These are phyloP conservation scores for Octodonta nipae DNA, from an alignment of 2,888 invertebrate species.

Conservation along the genomic window DNA sequence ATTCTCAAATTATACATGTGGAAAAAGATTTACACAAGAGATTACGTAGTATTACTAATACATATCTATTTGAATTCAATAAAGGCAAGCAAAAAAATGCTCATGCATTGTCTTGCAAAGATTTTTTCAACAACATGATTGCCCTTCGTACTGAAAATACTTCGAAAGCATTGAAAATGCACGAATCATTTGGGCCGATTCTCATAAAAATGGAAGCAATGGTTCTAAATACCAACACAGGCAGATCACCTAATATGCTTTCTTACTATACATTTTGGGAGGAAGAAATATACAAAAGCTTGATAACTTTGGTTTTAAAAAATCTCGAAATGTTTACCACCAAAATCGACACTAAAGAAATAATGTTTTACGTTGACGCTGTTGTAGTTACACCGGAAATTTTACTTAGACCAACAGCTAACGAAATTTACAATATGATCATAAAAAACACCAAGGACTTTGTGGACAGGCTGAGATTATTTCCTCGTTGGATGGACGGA, in stretches of 20 bases:
- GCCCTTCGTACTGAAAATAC: conserved; percentile 54
- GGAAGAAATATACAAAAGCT: conserved; percentile 55
- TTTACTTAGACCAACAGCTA: conserved; percentile 56
- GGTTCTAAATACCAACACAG: conserved; percentile 66
- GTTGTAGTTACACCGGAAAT: conserved; percentile 62
- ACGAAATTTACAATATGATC: conserved; percentile 66
- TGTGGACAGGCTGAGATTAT: conserved; percentile 57
- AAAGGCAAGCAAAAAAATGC: conserved; percentile 18
- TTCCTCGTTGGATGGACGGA: conserved; percentile 75
- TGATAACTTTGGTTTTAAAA: conserved; percentile 51
- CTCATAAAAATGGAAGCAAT: conserved; percentile 76
- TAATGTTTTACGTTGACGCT: conserved; percentile 67
- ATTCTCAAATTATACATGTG: conserved; percentile 56
- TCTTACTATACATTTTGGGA: conserved; percentile 76
- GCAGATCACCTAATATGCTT: conserved; percentile 57
- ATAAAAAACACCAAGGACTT: conserved; percentile 63
- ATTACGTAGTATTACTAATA: conserved; percentile 42
- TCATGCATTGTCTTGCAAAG: conserved; percentile 32
- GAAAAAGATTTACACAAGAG: conserved; percentile 47
- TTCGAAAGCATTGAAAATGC: conserved; percentile 54
- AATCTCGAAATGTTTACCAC: conserved; percentile 60
- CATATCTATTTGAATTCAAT: conserved; percentile 43
- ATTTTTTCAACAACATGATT: conserved; percentile 61
- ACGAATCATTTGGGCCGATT: conserved; percentile 67
- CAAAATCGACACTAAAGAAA: conserved; percentile 38